Evolutionary conservation across 2,888 invertebrate genomes (phyloP), one percentile per base, ranked within the genome.

Genomic region (Spilarctia lutea): DNA sequence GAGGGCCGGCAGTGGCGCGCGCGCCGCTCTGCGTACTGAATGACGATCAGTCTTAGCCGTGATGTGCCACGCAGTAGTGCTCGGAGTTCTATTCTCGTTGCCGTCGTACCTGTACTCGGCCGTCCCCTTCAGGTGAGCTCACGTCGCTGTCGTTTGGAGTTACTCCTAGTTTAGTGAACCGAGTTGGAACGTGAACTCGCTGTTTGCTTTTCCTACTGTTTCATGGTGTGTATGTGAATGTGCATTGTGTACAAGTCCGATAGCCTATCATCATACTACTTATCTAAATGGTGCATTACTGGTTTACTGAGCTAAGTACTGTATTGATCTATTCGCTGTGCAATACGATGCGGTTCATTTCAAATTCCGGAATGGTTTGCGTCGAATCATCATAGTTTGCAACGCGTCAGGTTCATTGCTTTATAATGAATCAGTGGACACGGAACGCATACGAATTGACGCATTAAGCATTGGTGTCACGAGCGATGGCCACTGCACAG

Each of bases 31-130:
- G 71, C 71, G 73, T 71, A 60, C 68, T 75, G 73, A 73, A 69
- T 74, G 65, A 52, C 75, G 80, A 72, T 74, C 86, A 87, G 89
- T 90, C 84, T 81, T 77, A 82, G 82, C 73, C 91, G 91, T 83
- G 84, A 94, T 94, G 94, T 94, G 94, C 86, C 94, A 94, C 91
- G 93, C 94, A 83, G 91, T 95, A 84, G 94, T 94, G 73, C 93
- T 95, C 84, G 94, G 94, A 74, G 94, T 94, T 84, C 84, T 95
- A 84, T 92, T 94, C 83, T 95, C 95, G 82, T 88, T 95, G 86
- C 94, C 94, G 76, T 94, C 94, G 39, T 94, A 94, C 86, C 86
- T 95, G 79, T 94, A 94, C 89, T 92, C 95, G 84, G 93, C 93
- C 77, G 93, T 93, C 77, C 94, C 94, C 83, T 94, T 94, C 93